Evolutionary conservation across 2,888 invertebrate genomes (phyloP), one percentile per base, ranked within the genome.

Genomic region (Uropetala carovei): DNA sequence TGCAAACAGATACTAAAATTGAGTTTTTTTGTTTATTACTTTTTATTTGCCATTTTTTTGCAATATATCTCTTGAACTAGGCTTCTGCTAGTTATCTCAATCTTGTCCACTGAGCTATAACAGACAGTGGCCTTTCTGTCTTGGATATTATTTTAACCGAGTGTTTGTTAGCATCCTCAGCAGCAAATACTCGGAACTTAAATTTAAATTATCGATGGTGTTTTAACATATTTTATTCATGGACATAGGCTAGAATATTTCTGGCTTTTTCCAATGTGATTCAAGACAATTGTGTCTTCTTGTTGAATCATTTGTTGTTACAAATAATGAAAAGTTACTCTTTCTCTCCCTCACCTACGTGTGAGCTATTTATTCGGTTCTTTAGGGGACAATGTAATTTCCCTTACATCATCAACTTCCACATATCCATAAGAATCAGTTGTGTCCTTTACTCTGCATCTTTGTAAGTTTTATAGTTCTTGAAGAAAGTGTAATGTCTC

Each of bases 381-480:
- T 89, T 89, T 89, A 27, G 89, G 89, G 89, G 89, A 64, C 89
- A 75, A 27, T 89, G 68, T 89, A 89, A 68, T 89, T 43, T 89
- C 89, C 89, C 89, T 60, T 89, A 64, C 30, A 83, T 82, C 16
- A 82, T 83, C 56, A 89, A 89, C 64, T 89, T 89, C 64, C 68
- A 68, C 60, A 43, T 68, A 68, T 89, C 64, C 89, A 89, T 68
- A 43, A 60, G 30, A 43, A 89, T 18, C 30, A 68, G 60, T 30
- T 60, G 59, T 89, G 64, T 89, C 89, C 57, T 89, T 68, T 64
- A 30, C 43, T 89, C 89, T 89, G 89, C 89, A 89, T 30, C 89
- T 89, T 64, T 64, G 64, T 89, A 64, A 89, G 89, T 89, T 89
- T 60, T 89, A 89, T 89, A 64, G 89, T 64, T 89, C 89, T 64